A percentile compares a stretch with the other conserved stretches of the same genome.
These are phyloP conservation scores for Drosophila merina DNA, from an alignment of 2,888 invertebrate species.

Conservation along the genomic window DNA sequence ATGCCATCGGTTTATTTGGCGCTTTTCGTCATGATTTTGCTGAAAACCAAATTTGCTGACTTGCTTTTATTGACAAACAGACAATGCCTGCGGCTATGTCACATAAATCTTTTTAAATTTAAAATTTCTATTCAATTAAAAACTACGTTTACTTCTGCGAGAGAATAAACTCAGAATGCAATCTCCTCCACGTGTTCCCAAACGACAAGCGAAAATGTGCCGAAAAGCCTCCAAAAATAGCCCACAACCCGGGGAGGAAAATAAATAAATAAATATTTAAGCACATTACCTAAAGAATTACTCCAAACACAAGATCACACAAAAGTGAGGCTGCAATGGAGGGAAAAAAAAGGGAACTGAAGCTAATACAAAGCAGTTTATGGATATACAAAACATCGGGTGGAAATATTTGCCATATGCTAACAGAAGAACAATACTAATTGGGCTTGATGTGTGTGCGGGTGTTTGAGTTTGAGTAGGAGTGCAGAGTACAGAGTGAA, in stretches of 20 bases:
- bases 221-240: constrained; percentile 17
- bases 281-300: constrained; percentile 17
- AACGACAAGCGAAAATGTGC: constrained; percentile 1
- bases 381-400: constrained; percentile 23
- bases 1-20: constrained; percentile 10
- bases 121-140: too few relatives aligned
- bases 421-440: constrained; percentile 42
- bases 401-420: constrained; percentile 40
- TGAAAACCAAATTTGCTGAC: constrained; percentile 6
- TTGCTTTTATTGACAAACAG: not conserved
- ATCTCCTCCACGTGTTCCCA: not conserved
- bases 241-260: constrained; percentile 1
- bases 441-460: constrained; percentile 27
- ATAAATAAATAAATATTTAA: constrained; percentile 6
- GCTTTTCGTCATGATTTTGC: constrained; percentile 29
- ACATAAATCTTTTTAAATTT: not conserved
- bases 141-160: too few relatives aligned
- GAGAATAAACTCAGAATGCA: constrained; percentile 1
- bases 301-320: constrained; percentile 13
- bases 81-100: too few relatives aligned
- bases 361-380: constrained; percentile 33
- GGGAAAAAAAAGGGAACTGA: constrained; percentile 2
- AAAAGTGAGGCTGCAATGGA: not conserved
- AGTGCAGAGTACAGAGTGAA: not conserved
- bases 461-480: not conserved